A percentile compares a stretch with the other conserved stretches of the same genome.
Evolutionary conservation across 2,113 vertebrate genomes (phyloP).

Genomic region (Prunella fulvescens): DNA sequence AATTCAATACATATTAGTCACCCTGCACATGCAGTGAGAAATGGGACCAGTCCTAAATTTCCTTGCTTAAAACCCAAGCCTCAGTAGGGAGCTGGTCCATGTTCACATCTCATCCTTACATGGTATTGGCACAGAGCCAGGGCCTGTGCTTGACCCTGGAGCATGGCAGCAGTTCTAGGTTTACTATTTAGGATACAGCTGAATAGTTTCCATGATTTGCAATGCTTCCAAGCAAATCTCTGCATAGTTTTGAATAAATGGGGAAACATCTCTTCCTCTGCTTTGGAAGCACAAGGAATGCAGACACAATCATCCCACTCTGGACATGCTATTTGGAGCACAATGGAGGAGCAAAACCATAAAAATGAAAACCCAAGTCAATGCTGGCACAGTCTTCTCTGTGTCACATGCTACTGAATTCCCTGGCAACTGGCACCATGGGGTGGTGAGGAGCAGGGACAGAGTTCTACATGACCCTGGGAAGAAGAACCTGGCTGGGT

Average conservation of each 20-base stretch:
- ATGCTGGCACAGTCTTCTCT: background rate
- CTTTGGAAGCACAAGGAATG: background rate
- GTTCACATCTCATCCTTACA: constrained; percentile 26
- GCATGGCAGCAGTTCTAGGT: background rate
- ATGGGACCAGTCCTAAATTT: background rate
- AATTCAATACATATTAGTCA: background rate
- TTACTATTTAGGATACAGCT: constrained; percentile 24
- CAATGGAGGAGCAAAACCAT: background rate
- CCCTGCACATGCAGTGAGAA: background rate
- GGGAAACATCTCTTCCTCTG: background rate
- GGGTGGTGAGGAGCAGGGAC: background rate
- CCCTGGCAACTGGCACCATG: background rate
- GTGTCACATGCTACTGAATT: background rate
- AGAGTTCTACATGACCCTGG: background rate
- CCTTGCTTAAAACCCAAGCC: background rate
- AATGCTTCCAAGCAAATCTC: constrained; percentile 26
- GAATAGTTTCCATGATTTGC: constrained; percentile 48
- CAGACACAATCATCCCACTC: background rate
- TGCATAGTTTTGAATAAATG: background rate
- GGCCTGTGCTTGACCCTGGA: background rate
- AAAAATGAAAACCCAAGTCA: background rate
- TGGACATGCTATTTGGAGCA: background rate
- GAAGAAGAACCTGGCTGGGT: background rate
- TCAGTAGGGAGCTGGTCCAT: background rate
- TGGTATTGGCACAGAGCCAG: constrained; percentile 18